A percentile compares a stretch with the other conserved stretches of the same genome.
These are phyloP conservation scores for Xenopus tropicalis DNA, from an alignment of 2,113 vertebrate genomes.

Conservation along the genomic window DNA sequence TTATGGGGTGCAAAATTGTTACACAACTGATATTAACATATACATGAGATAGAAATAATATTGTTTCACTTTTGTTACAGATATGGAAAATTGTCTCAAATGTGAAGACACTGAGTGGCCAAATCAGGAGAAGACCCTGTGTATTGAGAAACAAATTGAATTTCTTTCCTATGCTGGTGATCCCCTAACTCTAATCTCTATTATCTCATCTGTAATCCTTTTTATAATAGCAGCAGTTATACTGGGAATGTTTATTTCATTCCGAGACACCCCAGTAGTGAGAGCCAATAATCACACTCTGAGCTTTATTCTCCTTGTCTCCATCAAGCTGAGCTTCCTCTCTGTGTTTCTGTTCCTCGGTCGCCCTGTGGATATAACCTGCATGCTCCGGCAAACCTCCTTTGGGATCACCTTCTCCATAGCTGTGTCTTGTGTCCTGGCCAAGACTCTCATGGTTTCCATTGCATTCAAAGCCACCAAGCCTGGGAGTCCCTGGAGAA, in stretches of 20 bases:
- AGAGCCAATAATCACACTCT: constrained; percentile 47
- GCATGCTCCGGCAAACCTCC: constrained; percentile 52
- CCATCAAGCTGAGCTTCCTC: constrained; percentile 68
- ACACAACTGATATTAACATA: too few species aligned
- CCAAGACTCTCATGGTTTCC: constrained; percentile 68
- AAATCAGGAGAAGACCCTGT: constrained; percentile 56
- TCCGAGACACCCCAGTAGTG: constrained; percentile 63
- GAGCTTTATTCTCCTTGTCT: constrained; percentile 70
- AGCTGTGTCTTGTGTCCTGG: constrained; percentile 59
- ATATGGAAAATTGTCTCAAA: constrained; percentile 50
- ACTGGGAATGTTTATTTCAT: constrained; percentile 57
- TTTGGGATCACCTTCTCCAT: constrained; percentile 65
- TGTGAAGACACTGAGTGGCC: constrained; percentile 64
- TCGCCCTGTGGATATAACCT: constrained; percentile 12
- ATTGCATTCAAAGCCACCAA: constrained; percentile 63
- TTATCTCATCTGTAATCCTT: constrained; percentile 55
- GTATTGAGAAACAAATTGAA: constrained; percentile 65
- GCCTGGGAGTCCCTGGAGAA: constrained; percentile 48
- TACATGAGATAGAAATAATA: too few species aligned
- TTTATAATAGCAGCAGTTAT: constrained; percentile 50
- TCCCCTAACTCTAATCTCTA: constrained; percentile 56
- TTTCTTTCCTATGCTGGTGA: constrained; percentile 70
- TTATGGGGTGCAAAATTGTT: too few species aligned
- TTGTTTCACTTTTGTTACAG: constrained; percentile 33
- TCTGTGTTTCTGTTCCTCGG: constrained; percentile 50